These are phyloP conservation scores for Syndactyla subalaris DNA, from an alignment of 2,797 vertebrate genomes.

Conservation along the genomic window DNA sequence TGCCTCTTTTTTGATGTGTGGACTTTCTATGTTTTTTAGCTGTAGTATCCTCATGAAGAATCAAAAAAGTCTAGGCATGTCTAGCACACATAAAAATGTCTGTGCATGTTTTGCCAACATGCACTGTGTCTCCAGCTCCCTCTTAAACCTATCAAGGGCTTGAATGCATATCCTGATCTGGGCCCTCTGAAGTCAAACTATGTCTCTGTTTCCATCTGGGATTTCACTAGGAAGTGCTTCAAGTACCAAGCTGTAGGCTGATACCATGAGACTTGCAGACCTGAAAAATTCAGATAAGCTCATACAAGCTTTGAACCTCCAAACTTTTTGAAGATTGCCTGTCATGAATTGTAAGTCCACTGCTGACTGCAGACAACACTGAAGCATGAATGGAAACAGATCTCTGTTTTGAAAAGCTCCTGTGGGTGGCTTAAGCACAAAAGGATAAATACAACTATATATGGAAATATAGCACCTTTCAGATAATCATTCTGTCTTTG, in stretches of 20 bases:
- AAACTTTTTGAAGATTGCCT: conserved; percentile 44
- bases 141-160: conserved; percentile 8
- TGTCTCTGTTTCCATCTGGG: conserved; percentile 30
- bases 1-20: neutral
- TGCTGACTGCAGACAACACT: neutral
- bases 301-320: conserved; percentile 31
- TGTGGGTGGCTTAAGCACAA: conserved; percentile 32
- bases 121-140: neutral
- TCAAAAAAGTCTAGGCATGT: neutral
- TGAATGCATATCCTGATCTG: neutral
- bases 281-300: conserved; percentile 62
- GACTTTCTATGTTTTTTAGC: neutral
- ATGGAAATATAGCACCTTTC: neutral
- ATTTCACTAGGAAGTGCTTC: conserved; percentile 38
- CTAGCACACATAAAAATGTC: neutral
- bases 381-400: conserved; percentile 47
- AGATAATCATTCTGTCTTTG: neutral
- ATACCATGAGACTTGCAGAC: conserved; percentile 46
- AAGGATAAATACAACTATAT: neutral
- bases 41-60: neutral
- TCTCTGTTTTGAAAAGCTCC: neutral
- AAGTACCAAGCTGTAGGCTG: conserved; percentile 41
- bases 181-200: conserved; percentile 9
- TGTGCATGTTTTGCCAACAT: neutral
- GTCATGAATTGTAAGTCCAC: neutral